phyloP scores from a whole-genome alignment of 2,888 invertebrate species.

The Schizotus pectinicornis region DNA sequence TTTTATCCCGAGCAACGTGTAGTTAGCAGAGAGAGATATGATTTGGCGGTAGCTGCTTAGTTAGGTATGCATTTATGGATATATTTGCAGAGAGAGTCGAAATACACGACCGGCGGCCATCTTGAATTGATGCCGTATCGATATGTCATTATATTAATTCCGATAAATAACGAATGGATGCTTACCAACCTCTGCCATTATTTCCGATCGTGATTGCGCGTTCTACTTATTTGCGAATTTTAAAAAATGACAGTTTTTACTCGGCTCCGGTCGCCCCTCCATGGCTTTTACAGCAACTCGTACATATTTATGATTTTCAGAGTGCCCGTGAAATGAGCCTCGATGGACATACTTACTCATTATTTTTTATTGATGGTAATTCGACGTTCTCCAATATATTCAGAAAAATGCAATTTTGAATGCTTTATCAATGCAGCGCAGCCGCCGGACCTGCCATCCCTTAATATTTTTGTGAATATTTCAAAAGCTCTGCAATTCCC shows the following conservation, averaged over 20 bases:
- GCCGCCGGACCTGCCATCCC: slow-evolving; percentile 3
- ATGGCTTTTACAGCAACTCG: slow-evolving; percentile 32
- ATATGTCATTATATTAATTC: slow-evolving; percentile 57
- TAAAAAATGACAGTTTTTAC: slow-evolving; percentile 37
- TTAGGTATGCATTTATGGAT: slow-evolving; percentile 53
- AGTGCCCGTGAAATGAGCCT: slow-evolving; percentile 38
- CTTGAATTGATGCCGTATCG: slow-evolving; percentile 54
- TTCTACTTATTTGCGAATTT: slow-evolving; percentile 37
- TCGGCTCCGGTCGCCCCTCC: slow-evolving; percentile 21
- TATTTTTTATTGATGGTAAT: slow-evolving; percentile 39
- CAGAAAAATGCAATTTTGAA: slow-evolving; percentile 30
- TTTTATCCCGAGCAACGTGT: slow-evolving; percentile 48
- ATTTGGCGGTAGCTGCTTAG: slow-evolving; percentile 51
- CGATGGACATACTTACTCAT: slow-evolving; percentile 36
- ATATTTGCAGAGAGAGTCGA: slow-evolving; percentile 49
- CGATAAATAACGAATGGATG: slow-evolving; percentile 49
- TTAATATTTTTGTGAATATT: slow-evolving; percentile 17
- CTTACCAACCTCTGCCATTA: slow-evolving; percentile 45
- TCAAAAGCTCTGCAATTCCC: background rate
- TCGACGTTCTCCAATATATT: slow-evolving; percentile 34
- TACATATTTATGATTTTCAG: slow-evolving; percentile 38
- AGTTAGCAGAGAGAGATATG: slow-evolving; percentile 48
- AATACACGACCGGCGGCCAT: slow-evolving; percentile 47
- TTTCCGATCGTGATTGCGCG: slow-evolving; percentile 41
- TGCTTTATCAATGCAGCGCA: slow-evolving; percentile 22